Base-by-base conservation (phyloP, 2,888 invertebrate species). In the Lepetodrilus schrolli region DNA sequence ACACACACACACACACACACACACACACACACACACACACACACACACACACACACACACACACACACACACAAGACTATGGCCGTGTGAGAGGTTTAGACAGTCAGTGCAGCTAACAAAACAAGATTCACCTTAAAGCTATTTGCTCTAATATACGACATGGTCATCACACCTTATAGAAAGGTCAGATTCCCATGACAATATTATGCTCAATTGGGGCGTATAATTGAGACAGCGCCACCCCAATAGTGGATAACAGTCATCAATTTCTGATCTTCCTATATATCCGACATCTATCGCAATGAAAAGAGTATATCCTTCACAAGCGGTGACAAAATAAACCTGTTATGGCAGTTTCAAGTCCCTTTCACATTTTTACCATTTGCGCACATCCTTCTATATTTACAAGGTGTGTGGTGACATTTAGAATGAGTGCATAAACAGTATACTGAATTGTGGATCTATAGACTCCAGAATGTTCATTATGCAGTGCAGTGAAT, bases 171-270 rank as follows among this genome's bases (percentile, higher is more conserved):
- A 43, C n/a, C 4, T 43, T 17, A 17, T 43, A 58, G 5, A 58
- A n/a, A 17, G 58, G 34, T 17, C 58, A 58, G 58, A 58, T 17
- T 17, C 26, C 34, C 58, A 30, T 30, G 58, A 58, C 34, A 34
- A 30, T 30, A 48, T 30, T 23, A 30, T 30, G 17, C 58, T 58
- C 58, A 30, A 58, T 58, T 17, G 13, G 58, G 58, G 58, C 58
- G 26, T 26, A 30, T 58, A 58, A 58, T 26, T 58, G 58, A 58
- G 58, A 58, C 58, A 58, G 58, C 58, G 34, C 17, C 26, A 34
- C 58, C 58, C 58, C 17, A 17, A 58, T 58, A 23, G 58, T 2
- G 58, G 10, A 58, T 58, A 58, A 17, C 13, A 13, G 34, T 34
- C 58, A 58, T 34, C 26, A 34, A 17, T 30, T 58, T 10, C 58